These are phyloP conservation scores for Spea hammondii DNA, from an alignment of 2,797 vertebrate genomes.

Conservation along the genomic window DNA sequence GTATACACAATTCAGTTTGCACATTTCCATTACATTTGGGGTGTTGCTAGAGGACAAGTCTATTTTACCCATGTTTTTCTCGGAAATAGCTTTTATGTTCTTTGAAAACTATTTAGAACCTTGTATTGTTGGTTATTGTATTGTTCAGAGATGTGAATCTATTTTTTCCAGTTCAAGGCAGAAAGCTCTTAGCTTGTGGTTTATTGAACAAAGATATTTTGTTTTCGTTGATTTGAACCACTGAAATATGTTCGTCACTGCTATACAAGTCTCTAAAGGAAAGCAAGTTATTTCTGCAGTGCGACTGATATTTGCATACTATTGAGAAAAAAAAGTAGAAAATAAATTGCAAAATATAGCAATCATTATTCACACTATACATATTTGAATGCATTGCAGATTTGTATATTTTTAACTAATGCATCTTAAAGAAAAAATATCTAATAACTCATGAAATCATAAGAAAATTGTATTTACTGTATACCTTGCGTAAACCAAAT, in stretches of 20 bases:
- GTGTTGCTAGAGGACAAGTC: not conserved
- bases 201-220: slow-evolving; percentile 25
- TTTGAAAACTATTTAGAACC: slow-evolving; percentile 5
- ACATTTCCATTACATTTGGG: slow-evolving; percentile 5
- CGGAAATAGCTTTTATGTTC: slow-evolving; percentile 9
- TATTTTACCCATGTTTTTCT: slow-evolving; percentile 5
- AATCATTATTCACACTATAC: not conserved
- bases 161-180: slow-evolving; percentile 28
- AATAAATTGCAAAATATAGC: not conserved
- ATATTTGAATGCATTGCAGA: not conserved
- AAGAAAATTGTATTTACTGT: too few species aligned
- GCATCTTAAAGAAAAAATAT: too few species aligned
- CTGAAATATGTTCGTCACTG: not conserved
- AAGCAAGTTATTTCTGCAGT: not conserved
- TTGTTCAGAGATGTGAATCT: slow-evolving; percentile 13
- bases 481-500: too few species aligned
- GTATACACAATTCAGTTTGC: not conserved
- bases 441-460: too few species aligned
- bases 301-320: not conserved
- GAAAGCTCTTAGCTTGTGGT: slow-evolving; percentile 15
- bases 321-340: not conserved
- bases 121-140: not conserved
- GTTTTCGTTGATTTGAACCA: not conserved
- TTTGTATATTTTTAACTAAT: not conserved
- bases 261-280: not conserved